Conservation (phyloP, 2,797 vertebrate genomes). For the Leuciscus waleckii region DNA sequence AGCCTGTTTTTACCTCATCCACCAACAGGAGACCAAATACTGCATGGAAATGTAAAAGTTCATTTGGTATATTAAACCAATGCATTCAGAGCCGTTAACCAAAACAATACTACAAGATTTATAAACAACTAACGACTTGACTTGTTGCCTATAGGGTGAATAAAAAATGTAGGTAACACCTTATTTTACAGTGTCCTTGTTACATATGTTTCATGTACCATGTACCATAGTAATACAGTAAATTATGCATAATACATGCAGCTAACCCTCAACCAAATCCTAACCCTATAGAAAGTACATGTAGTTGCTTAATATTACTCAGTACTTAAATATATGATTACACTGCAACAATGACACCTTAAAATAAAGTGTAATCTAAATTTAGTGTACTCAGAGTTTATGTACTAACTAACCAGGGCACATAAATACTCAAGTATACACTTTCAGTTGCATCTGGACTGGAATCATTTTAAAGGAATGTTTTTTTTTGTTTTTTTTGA, state of each 20-base stretch:
- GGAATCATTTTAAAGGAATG: neutral
- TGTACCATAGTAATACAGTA: too few species aligned
- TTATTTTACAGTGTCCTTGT: too few species aligned
- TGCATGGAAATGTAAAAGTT: constrained; percentile 8
- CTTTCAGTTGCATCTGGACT: neutral
- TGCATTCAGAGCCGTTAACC: neutral
- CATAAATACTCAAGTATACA: constrained; percentile 15
- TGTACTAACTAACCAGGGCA: neutral
- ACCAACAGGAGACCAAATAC: neutral
- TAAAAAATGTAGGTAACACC: neutral
- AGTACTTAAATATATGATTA: too few species aligned
- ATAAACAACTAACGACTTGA: neutral
- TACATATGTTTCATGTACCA: too few species aligned
- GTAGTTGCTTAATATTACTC: too few species aligned
- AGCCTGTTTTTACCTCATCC: neutral
- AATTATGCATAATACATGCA: too few species aligned
- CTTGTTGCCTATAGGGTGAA: neutral
- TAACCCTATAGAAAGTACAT: too few species aligned
- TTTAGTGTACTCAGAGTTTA: neutral
- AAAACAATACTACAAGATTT: neutral
- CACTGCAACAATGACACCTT: too few species aligned
- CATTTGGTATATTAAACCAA: neutral
- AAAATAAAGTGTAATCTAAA: too few species aligned
- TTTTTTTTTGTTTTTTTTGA: neutral
- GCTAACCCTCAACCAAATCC: too few species aligned